Base-by-base conservation (phyloP, 2,888 invertebrate genomes). In the Cephus pulcher region DNA sequence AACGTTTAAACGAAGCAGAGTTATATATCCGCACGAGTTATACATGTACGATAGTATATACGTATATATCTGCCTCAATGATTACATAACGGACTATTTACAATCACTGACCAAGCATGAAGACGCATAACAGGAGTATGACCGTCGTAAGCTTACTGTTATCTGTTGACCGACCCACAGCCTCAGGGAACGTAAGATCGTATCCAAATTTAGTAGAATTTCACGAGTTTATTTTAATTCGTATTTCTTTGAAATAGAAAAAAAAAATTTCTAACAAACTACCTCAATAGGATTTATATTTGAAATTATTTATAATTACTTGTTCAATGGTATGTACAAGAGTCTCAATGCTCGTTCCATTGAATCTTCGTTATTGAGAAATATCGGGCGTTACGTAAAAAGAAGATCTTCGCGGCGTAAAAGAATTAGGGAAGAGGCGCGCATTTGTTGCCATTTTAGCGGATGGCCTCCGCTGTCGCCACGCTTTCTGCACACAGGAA, bases 401-500 rank as follows among this genome's bases (percentile, higher is more conserved):
- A 1, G 56, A 56, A 23, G 56, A 56, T 56, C 56, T 23, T 23
- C 23, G 23, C 56, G 15, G 56, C 6, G 23, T 56, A 15, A 34
- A 71, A 70, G 71, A 68, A 78, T 78, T 69, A 75, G 71, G 71
- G 80, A 78, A 74, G 78, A 80, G 79, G 69, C 56, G 74, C 74
- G 76, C 78, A 75, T 82, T 85, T 81, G 83, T 80, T 76, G 82
- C 74, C 83, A 80, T 86, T 86, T 85, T 85, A 84, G 83, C 83
- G 85, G 85, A 85, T 84, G 85, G 83, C 80, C 84, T 82, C 82
- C 79, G 83, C 34, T 73, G 40, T 32, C 37, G 83, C 82, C 82
- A 87, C 87, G 87, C 86, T 87, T 86, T 87, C 86, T 87, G 86
- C 82, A 81, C 83, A 82, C 85, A 82, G 84, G 82, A 84, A 82